A percentile compares a stretch with the other conserved stretches of the same genome.
Conservation (phyloP, 2,797 vertebrate genomes). For the Anguilla marmorata region DNA sequence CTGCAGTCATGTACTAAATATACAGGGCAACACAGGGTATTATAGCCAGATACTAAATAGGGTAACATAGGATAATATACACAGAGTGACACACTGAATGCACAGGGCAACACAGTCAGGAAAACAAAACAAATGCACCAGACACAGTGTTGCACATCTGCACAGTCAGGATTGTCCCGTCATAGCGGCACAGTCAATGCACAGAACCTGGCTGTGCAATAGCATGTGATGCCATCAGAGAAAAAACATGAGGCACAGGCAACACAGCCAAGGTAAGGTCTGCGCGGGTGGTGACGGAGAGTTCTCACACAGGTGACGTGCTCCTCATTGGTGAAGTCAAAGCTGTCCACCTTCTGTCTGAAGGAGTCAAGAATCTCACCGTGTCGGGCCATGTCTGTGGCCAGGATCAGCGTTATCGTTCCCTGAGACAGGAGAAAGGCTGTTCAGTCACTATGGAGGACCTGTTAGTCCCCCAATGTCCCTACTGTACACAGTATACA, state of each 20-base stretch:
- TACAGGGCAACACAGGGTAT: neutral
- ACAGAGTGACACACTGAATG: constrained; percentile 7
- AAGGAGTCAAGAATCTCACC: constrained; percentile 90
- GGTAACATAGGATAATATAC: neutral
- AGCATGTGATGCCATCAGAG: neutral
- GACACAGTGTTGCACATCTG: constrained; percentile 9
- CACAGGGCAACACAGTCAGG: neutral
- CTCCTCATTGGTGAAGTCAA: constrained; percentile 86
- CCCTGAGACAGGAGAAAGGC: constrained; percentile 63
- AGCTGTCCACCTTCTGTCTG: constrained; percentile 83
- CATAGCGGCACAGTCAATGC: too few relatives aligned
- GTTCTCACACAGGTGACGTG: constrained; percentile 82
- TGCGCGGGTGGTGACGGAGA: neutral
- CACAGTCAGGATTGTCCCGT: too few relatives aligned
- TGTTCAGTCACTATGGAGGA: neutral
- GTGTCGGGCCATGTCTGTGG: constrained; percentile 92
- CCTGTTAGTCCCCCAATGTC: neutral
- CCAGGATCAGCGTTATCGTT: constrained; percentile 88
- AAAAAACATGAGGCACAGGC: neutral
- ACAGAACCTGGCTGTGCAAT: neutral
- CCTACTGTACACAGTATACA: neutral
- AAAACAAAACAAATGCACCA: neutral
- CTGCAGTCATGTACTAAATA: too few relatives aligned
- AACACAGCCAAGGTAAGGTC: neutral
- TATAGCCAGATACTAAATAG: neutral